A percentile compares a stretch with the other conserved stretches of the same genome.
phyloP scores from a whole-genome alignment of 2,113 vertebrate species.

The Tragelaphus imberbis region DNA sequence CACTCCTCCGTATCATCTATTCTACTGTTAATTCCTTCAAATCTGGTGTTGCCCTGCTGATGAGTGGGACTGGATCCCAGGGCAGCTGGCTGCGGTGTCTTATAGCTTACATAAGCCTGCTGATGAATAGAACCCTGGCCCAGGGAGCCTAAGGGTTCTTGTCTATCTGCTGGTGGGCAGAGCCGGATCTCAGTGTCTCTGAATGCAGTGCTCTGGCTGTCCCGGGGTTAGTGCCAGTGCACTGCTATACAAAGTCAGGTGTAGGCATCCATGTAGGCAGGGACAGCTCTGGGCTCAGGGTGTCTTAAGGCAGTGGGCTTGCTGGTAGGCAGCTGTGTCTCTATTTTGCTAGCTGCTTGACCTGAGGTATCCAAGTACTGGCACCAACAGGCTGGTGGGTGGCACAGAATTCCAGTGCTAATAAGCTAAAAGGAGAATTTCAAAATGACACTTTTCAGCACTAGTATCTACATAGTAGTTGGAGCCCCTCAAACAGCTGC shows the following conservation, averaged over 20 bases:
- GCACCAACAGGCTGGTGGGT: background rate
- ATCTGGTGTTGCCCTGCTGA: background rate
- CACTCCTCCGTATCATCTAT: background rate
- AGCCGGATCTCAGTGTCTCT: background rate
- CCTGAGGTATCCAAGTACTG: background rate
- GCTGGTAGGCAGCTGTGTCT: background rate
- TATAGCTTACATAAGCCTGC: background rate
- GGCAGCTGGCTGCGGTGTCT: background rate
- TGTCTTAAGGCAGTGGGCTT: background rate
- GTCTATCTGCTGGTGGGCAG: background rate
- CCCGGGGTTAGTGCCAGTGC: rapidly evolving
- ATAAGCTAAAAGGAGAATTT: background rate
- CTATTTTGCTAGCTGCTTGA: background rate
- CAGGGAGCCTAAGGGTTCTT: background rate
- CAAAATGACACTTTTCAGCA: no score
- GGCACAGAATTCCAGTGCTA: rapidly evolving
- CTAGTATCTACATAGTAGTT: no score
- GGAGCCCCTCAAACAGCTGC: background rate
- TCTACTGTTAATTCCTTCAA: background rate
- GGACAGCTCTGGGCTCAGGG: background rate
- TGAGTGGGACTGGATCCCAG: background rate
- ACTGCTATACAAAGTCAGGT: background rate
- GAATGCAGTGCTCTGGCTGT: background rate
- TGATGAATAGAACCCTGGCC: background rate
- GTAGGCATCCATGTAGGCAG: background rate